Percentiles rank a stretch among this genome's conserved stretches.
These are phyloP conservation scores for Proales similis DNA, from an alignment of 1,140 invertebrate species.

Conservation along the genomic window DNA sequence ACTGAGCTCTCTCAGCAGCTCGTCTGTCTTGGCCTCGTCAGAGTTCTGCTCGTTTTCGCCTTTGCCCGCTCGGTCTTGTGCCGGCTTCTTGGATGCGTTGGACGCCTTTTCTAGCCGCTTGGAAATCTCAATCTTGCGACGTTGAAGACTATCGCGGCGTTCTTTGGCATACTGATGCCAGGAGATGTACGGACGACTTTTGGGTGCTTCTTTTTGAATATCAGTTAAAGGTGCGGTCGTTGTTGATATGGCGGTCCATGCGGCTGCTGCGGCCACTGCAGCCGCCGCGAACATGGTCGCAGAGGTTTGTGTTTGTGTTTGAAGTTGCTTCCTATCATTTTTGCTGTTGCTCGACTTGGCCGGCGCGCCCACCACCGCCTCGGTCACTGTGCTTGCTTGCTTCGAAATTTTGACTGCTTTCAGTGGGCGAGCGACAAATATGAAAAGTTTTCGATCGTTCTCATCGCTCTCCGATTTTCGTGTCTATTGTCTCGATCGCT, in stretches of 20 bases:
- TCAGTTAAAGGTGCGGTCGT: background rate
- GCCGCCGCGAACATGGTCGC: slow-evolving; percentile 29
- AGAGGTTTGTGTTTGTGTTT: background rate
- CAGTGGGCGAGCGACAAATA: no score
- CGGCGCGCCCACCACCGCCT: no score
- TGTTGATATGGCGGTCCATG: slow-evolving; percentile 10
- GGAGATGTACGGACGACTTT: slow-evolving; percentile 13
- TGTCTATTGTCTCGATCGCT: no score
- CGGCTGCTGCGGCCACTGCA: slow-evolving; percentile 29
- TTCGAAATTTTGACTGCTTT: no score
- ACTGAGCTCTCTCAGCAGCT: background rate
- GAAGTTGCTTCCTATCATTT: no score
- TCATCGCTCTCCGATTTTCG: no score
- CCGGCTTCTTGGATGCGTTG: slow-evolving; percentile 16
- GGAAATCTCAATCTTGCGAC: slow-evolving; percentile 25
- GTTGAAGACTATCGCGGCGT: slow-evolving; percentile 26
- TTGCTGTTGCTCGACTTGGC: no score
- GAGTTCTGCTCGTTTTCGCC: slow-evolving; percentile 10
- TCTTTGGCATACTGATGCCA: slow-evolving; percentile 34
- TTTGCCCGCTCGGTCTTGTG: background rate
- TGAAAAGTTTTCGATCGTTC: no score
- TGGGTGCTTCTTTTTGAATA: background rate
- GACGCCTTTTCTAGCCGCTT: slow-evolving; percentile 23
- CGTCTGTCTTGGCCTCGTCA: background rate
- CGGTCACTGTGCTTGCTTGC: no score